Base-by-base conservation (phyloP, 2,797 vertebrate genomes). In the Xyrichtys novacula region DNA sequence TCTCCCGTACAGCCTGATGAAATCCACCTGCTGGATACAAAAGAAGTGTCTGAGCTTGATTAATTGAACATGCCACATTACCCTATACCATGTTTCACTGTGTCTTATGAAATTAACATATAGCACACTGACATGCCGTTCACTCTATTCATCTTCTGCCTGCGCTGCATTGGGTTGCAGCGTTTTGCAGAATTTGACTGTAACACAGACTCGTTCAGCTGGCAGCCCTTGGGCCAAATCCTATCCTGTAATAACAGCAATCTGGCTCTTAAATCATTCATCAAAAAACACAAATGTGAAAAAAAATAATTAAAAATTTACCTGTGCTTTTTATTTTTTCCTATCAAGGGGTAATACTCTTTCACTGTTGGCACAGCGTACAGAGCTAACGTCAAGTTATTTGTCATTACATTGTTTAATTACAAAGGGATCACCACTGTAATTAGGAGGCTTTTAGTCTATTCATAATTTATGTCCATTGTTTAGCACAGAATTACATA, bases 41-140 rank as follows among this genome's bases (percentile, higher is more conserved):
- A 44, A 6, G 1, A 49, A 55, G 28, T 50, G 31, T 58, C 46
- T 48, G 52, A 40, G 67, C 29, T 42, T 56, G 53, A 49, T 48
- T 55, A 66, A 65, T 19, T 54, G 59, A 72, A 71, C 20, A 44
- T 56, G 76, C 64, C 53, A 75, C 17, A 22, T 42, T 22, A 49
- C 32, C 59, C 12, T 36, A 65, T 32, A 64, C 57, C 48, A 40
- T 36, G 15, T 60, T 77, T 69, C 19, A 44, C 50, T 2, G 1
- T 44, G 29, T 54, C 57, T 63, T 43, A 11, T 20, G 34, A 34
- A 65, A 52, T 63, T 1, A n/a, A 52, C 2, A 12, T 50, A 23
- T 9, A n/a, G 12, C 29, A 32, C 25, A 25, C 0, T 12, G 40
- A 52, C 39, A 40, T 22, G 2, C 32, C 49, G 12, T 29, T 61